Evolutionary conservation across 1,140 invertebrate genomes (phyloP).

Genomic region (Microplitis demolitor): DNA sequence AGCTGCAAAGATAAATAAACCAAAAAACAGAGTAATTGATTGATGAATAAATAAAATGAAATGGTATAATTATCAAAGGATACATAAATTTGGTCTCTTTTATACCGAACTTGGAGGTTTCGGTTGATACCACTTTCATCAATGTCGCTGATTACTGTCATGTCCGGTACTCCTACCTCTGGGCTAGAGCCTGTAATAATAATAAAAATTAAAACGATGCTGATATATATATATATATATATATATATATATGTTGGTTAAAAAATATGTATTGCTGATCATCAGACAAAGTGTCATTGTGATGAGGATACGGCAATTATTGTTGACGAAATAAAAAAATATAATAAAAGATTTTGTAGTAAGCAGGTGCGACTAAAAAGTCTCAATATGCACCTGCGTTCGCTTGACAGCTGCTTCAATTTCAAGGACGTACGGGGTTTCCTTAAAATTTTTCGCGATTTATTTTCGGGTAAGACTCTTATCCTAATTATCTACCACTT

Average conservation of each 20-base stretch:
- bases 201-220: slow-evolving; percentile 14
- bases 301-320: slow-evolving; percentile 4
- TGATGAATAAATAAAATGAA: neutral
- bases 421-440: slow-evolving; percentile 20
- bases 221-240: neutral
- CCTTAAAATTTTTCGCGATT: neutral
- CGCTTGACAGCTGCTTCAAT: slow-evolving; percentile 22
- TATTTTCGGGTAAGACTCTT: neutral
- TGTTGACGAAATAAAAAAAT: neutral
- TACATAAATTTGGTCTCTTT: slow-evolving; percentile 90
- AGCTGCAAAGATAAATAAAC: too few species aligned
- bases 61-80: slow-evolving; percentile 65
- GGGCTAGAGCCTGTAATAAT: slow-evolving; percentile 65
- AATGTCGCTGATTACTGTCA: slow-evolving; percentile 93
- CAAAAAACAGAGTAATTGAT: neutral
- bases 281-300: slow-evolving; percentile 2
- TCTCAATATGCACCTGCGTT: slow-evolving; percentile 26
- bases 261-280: neutral
- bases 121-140: slow-evolving; percentile 90
- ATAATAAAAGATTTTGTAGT: slow-evolving; percentile 2
- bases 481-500: neutral
- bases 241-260: neutral
- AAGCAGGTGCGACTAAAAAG: slow-evolving; percentile 19
- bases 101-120: slow-evolving; percentile 85
- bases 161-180: slow-evolving; percentile 79